Evolutionary conservation across 2,797 vertebrate genomes (phyloP).

Genomic region (Enteromius fasciolatus): DNA sequence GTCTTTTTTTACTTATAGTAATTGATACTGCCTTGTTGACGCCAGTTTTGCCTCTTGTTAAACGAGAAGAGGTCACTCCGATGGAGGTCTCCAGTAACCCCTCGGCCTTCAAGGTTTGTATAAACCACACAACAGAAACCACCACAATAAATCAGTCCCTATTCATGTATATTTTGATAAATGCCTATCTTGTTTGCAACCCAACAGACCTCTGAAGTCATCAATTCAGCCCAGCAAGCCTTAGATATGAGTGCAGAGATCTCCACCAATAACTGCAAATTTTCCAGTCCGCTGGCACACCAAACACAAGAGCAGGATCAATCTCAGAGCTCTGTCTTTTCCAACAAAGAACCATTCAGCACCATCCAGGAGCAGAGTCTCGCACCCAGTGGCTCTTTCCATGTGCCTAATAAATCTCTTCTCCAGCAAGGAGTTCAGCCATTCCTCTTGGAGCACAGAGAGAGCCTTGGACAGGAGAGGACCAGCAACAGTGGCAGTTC

Average conservation of each 20-base stretch:
- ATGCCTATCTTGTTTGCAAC: conserved; percentile 28
- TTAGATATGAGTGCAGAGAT: conserved; percentile 80
- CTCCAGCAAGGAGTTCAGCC: conserved; percentile 86
- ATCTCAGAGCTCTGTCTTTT: conserved; percentile 81
- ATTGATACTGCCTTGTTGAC: conserved; percentile 87
- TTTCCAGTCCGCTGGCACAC: conserved; percentile 82
- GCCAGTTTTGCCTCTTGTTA: conserved; percentile 89
- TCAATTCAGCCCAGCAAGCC: conserved; percentile 82
- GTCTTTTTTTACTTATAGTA: conserved; percentile 67
- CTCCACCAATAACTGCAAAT: conserved; percentile 78
- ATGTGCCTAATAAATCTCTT: conserved; percentile 83
- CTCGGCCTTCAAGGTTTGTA: conserved; percentile 80
- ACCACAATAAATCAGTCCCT: background rate
- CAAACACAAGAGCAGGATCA: conserved; percentile 84
- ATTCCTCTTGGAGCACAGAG: conserved; percentile 81
- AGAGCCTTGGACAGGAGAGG: conserved; percentile 84
- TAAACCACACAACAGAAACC: background rate
- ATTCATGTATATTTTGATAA: background rate
- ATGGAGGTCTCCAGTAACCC: conserved; percentile 95
- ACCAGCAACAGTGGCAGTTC: conserved; percentile 73
- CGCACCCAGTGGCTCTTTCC: conserved; percentile 79
- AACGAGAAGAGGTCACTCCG: conserved; percentile 92
- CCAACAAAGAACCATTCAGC: conserved; percentile 81
- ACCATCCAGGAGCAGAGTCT: conserved; percentile 92
- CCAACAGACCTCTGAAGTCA: conserved; percentile 80